Evolutionary conservation across 1,140 invertebrate genomes (phyloP).

Genomic region (Philotrypesis tridentata): DNA sequence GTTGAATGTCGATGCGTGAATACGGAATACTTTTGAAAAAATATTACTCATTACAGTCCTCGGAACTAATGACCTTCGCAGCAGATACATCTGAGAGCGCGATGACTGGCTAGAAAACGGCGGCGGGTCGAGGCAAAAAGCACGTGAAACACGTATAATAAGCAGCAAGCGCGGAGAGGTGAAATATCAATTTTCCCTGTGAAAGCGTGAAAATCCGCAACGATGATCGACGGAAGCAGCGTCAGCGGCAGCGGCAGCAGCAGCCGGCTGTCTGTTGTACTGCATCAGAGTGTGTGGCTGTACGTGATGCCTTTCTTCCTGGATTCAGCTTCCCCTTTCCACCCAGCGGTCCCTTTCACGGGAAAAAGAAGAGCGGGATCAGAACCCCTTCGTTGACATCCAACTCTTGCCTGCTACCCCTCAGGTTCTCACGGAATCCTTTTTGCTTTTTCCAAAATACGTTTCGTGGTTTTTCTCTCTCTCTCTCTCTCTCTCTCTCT

Average conservation of each 20-base stretch:
- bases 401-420: conserved; percentile 63
- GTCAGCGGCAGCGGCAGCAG: no score
- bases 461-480: conserved; percentile 42
- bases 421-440: conserved; percentile 69
- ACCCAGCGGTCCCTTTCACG: conserved; percentile 5
- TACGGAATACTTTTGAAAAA: no score
- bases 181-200: conserved; percentile 55
- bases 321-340: conserved; percentile 5
- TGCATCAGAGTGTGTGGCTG: neutral
- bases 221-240: neutral
- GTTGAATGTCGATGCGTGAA: no score
- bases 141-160: conserved; percentile 17
- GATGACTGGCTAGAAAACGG: neutral
- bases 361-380: conserved; percentile 19
- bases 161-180: conserved; percentile 6
- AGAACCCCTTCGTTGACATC: conserved; percentile 57
- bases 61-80: conserved; percentile 29
- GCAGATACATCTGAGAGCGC: no score
- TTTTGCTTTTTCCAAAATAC: conserved; percentile 60
- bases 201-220: conserved; percentile 63
- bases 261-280: neutral
- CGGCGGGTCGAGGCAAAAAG: neutral
- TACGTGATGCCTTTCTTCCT: neutral
- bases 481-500: neutral
- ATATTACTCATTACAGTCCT: no score